Base-by-base conservation (phyloP, 2,888 invertebrate genomes). In the Ichneumon xanthorius region DNA sequence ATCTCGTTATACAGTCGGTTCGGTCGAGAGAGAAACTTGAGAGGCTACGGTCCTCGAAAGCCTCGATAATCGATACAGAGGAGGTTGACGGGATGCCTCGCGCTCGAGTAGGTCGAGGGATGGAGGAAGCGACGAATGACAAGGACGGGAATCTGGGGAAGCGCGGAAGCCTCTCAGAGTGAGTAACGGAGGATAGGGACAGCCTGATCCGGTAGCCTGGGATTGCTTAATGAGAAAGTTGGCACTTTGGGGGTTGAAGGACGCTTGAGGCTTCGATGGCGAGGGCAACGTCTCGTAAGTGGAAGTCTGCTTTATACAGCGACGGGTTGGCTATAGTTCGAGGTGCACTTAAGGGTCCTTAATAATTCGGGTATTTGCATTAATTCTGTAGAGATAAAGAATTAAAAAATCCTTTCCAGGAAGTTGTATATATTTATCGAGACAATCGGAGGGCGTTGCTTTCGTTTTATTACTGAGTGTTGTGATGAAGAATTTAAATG, bases 221-320 rank as follows among this genome's bases (percentile, higher is more conserved):
- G 75, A 72, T 72, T 73, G 79, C 75, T 86, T 88, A 87, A 88
- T 86, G 87, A 88, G 87, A 87, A 87, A 86, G 87, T 88, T 88
- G 80, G 76, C 78, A 82, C 80, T 86, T 86, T 82, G 80, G 33
- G 63, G 61, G 45, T 70, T 63, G 63, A 37, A 79, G 71, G 65
- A 67, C 30, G 40, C 40, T 67, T 14, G 26, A 53, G 16, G 40
- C 48, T 40, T 53, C 78, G 40, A n/a, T 22, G 65, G 40, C 55
- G 53, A 67, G 77, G 16, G 77, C 82, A 77, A 82, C 48, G 82
- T 48, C 76, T 48, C 80, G 68, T 14, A 19, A 68, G 67, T 61
- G 58, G 65, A 30, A 76, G 75, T 83, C 40, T 40, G 73, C 79
- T 76, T 19, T 72, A 63, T 61, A 45, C 26, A 58, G 26, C 4